Evolutionary conservation across 2,888 invertebrate species (phyloP), one percentile per base, ranked within the genome.

Genomic region (Leuctra nigra): DNA sequence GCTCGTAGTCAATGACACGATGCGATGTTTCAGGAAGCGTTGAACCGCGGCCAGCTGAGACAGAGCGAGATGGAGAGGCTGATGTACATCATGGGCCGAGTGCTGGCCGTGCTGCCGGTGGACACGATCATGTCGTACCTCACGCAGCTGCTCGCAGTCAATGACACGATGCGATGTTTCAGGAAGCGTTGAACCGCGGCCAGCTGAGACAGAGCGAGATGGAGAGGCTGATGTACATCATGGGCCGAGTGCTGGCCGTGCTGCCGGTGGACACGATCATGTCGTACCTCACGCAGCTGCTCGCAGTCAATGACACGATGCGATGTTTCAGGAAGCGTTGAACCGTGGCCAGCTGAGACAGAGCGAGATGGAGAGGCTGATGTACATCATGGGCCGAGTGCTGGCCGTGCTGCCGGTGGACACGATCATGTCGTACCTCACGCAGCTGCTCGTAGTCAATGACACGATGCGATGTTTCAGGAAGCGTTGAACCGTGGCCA

Each of bases 371-470:
- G 76, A 84, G 52, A 77, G 90, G 46, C 70, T 91, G 16, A 88
- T 90, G 86, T 84, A 80, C 62, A 84, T 85, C 54, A 78, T 89
- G 55, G 89, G 90, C 6, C 81, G n/a, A n/a, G n/a, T n/a, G n/a
- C n/a, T n/a, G n/a, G n/a, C n/a, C n/a, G 75, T 84, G 14, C 70
- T 88, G 58, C 77, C 83, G 1, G 68, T 73, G 16, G 77, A 79
- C 11, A 78, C 78, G 61, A 83, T 86, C 61, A 78, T 88, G 70
- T 75, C 76, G 56, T 85, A 84, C 67, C 73, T 91, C 59, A 84
- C 87, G 64, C 75, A 79, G 1, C 80, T 88, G 36, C 73, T 90
- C 16, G 79, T 84, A n/a, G n/a, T n/a, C n/a, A n/a, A n/a, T n/a
- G n/a, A n/a, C n/a, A n/a, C n/a, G n/a, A n/a, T n/a, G n/a, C n/a